Percentiles rank a stretch among this genome's conserved stretches.
phyloP scores from a whole-genome alignment of 1,140 invertebrate species.

The Lasioglossum baleicum region DNA sequence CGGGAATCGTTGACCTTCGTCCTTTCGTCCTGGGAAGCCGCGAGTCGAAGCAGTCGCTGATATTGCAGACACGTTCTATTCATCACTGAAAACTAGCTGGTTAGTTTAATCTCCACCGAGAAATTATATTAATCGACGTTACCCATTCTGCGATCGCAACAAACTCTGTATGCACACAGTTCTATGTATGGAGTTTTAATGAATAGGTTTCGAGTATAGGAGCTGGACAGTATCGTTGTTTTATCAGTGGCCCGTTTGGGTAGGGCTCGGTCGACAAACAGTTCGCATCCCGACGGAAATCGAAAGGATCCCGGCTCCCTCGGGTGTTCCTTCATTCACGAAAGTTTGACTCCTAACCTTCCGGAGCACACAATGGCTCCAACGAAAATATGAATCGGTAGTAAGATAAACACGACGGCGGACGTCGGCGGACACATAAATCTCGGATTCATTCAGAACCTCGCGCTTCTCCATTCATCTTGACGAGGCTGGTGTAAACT shows the following conservation, averaged over 20 bases:
- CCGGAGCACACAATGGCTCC: conserved; percentile 9
- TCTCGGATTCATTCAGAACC: conserved; percentile 36
- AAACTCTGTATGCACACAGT: no score
- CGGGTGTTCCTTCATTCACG: background rate
- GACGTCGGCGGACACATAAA: conserved; percentile 37
- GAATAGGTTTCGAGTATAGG: no score
- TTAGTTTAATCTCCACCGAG: no score
- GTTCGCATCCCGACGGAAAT: no score
- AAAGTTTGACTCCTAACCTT: background rate
- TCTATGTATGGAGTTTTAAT: no score
- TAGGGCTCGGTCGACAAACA: background rate
- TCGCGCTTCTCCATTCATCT: conserved; percentile 30
- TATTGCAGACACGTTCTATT: no score
- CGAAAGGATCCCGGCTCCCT: background rate
- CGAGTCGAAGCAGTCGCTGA: background rate
- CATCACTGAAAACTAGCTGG: no score
- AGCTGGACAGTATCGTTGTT: background rate
- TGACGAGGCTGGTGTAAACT: conserved; percentile 5
- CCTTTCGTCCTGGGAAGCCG: background rate
- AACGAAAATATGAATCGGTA: conserved; percentile 28
- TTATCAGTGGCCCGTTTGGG: background rate
- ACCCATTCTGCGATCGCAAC: no score
- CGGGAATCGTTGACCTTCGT: conserved; percentile 9
- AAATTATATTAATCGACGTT: no score
- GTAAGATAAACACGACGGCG: conserved; percentile 32